Base-by-base conservation (phyloP, 2,113 vertebrate genomes). In the Lepisosteus osseus region DNA sequence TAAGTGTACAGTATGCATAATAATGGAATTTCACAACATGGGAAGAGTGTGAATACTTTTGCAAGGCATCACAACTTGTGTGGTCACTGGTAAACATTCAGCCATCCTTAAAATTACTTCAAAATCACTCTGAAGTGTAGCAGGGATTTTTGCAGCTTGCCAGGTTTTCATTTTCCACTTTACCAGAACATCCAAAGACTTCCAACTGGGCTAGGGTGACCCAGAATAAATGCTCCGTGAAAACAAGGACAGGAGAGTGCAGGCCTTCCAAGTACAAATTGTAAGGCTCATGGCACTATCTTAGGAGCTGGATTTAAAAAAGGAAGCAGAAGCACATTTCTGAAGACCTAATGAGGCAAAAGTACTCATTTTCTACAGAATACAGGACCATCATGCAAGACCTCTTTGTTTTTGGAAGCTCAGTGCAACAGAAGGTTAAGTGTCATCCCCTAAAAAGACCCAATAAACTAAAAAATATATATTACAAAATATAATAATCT, bases 341-440 rank as follows among this genome's bases (percentile, higher is more conserved):
- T 61, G 65, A 5, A 51, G 47, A 51, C 47, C 47, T 51, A 51
- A 56, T 62, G 14, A 67, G 14, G 61, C 15, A 14, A 68, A 54
- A 56, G 64, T 43, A 63, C 2, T 6, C 47, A 9, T 51, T 51
- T 51, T 51, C 47, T 6, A 51, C 9, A 9, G 47, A 51, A 9
- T 51, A 51, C 5, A 5, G 47, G 65, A 44, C 65, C 17, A 45
- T 56, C 72, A 74, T 69, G 72, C 67, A 69, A 72, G 61, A 66
- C 68, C 69, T 54, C 54, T 7, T 78, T 9, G 15, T 54, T 51
- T 51, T 63, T 54, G 3, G 41, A 41, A 40, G 67, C 63, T 42
- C 43, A 80, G 43, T 43, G 68, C 71, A 63, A 61, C 15, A 73
- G 73, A 64, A 75, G 76, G 77, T 85, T 69, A 62, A 71, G 70